phyloP scores from a whole-genome alignment of 2,113 vertebrate genomes.

The Salvator merianae region DNA sequence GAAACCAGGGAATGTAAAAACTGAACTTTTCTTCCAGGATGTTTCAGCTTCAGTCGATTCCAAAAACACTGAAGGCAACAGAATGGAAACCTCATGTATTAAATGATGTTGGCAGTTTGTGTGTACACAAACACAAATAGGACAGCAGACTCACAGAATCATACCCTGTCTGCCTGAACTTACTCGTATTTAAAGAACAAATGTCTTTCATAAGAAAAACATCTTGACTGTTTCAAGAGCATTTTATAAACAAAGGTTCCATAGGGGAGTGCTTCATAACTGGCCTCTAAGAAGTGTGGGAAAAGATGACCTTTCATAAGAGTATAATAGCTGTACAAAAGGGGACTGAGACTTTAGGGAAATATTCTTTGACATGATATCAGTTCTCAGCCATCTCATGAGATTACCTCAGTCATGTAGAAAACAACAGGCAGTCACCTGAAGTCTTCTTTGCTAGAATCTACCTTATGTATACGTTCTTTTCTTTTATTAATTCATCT shows the following conservation, averaged over 20 bases:
- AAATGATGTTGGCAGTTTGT: constrained; percentile 12
- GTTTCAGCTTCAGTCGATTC: constrained; percentile 77
- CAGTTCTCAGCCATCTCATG: neutral
- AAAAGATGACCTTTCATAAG: neutral
- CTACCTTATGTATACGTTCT: too few relatives aligned
- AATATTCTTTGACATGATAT: neutral
- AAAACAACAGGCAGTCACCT: neutral
- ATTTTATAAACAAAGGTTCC: neutral
- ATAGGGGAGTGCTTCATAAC: neutral
- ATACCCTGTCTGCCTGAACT: constrained; percentile 14
- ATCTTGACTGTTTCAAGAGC: constrained; percentile 1
- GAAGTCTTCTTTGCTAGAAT: neutral
- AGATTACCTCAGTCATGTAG: neutral
- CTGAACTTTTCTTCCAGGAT: constrained; percentile 78
- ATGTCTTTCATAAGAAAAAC: neutral
- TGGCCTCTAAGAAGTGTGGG: neutral
- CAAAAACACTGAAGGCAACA: constrained; percentile 67
- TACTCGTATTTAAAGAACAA: neutral
- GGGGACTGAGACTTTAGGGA: neutral
- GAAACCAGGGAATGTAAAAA: constrained; percentile 76
- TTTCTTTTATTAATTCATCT: too few relatives aligned
- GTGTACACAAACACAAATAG: rapidly evolving
- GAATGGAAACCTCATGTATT: constrained; percentile 55
- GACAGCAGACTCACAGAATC: neutral
- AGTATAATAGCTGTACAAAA: neutral